Base-by-base conservation (phyloP, 2,888 invertebrate species). In the Mesochorus sp. region DNA sequence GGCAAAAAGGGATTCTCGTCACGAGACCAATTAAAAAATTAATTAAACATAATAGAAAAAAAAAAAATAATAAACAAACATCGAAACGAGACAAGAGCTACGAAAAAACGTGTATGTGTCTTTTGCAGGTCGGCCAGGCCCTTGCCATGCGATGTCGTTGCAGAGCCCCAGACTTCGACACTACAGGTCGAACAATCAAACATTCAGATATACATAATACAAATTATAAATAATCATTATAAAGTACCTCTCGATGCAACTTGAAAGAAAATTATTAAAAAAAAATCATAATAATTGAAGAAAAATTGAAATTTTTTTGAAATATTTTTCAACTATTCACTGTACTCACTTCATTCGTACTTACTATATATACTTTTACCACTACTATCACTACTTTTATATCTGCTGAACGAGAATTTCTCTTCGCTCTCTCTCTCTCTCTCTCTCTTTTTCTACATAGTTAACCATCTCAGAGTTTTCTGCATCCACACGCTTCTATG, bases 121-220 rank as follows among this genome's bases (percentile, higher is more conserved):
- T 90, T 90, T 91, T 87, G 80, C 88, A 91, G 91, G 88, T 91
- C 86, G 88, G 88, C 88, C 89, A 88, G 86, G 84, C 82, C 88
- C 88, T 88, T 90, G 89, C 88, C 90, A 91, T 90, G 90, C 90
- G 90, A 91, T 91, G 91, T 90, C 90, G 89, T 86, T 88, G 90
- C 91, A 87, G 90, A 91, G 88, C 85, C 94, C 94, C 92, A 93
- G 94, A 92, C 95, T 95, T 92, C 95, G 95, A 91, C 95, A 95
- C 92, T 95, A 95, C 95, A 95, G 95, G 95, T 95, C 94, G 90
- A 89, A 88, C 84, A 79, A 83, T 59, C 82, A 84, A 84, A 84
- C 72, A 83, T 77, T 81, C 78, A 82, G 79, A 84, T 81, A n/a
- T n/a, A 82, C 66, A 83, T 82, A 77, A 82, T 82, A 78, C 68